Conservation (phyloP, 1,140 invertebrate genomes). For the Papilio xuthus region DNA sequence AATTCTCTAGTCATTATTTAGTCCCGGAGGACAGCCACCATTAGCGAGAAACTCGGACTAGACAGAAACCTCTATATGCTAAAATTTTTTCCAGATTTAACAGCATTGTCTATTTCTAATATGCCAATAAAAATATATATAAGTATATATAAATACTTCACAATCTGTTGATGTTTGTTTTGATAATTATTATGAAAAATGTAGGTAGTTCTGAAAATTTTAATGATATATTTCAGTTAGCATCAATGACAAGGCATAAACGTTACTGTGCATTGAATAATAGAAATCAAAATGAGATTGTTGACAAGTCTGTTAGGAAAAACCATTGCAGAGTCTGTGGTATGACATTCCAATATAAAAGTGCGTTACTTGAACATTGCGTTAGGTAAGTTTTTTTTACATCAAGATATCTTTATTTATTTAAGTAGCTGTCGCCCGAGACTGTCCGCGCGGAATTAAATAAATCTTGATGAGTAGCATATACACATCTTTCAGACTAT, state of each 20-base stretch:
- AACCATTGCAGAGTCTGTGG: constrained; percentile 69
- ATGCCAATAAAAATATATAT: background rate
- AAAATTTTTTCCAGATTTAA: no score
- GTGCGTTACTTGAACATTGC: constrained; percentile 66
- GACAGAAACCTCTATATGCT: no score
- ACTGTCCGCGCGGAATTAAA: no score
- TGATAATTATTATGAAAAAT: background rate
- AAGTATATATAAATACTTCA: background rate
- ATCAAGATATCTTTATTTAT: constrained; percentile 13
- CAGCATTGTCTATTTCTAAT: background rate
- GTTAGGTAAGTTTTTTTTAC: constrained; percentile 58
- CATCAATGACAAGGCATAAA: constrained; percentile 64
- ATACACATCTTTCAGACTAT: no score
- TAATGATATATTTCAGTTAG: constrained; percentile 49
- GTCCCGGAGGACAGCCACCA: no score
- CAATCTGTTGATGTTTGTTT: background rate
- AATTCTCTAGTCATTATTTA: no score
- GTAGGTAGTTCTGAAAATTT: background rate
- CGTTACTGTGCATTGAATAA: constrained; percentile 55
- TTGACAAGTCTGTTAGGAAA: constrained; percentile 53
- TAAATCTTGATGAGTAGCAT: no score
- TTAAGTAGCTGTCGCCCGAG: no score
- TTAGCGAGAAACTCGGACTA: no score
- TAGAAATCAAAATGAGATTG: constrained; percentile 39
- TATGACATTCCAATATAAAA: constrained; percentile 67